A percentile compares a stretch with the other conserved stretches of the same genome.
phyloP scores from a whole-genome alignment of 2,888 invertebrate genomes.

The Pandemis cinnamomeana region DNA sequence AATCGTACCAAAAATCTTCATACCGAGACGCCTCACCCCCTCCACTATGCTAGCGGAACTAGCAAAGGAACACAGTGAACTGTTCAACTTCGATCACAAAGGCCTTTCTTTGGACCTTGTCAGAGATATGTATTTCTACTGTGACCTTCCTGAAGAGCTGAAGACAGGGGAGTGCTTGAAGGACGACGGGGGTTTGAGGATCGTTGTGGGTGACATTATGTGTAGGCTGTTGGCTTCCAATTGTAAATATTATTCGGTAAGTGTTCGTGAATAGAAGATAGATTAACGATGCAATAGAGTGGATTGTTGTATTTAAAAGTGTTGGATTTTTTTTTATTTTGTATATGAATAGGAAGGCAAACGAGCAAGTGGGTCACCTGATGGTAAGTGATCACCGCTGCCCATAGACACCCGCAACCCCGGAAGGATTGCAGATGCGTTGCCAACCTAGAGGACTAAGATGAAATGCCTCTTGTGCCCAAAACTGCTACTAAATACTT shows the following conservation, averaged over 20 bases:
- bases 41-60: constrained; percentile 61
- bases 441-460: no score
- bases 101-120: constrained; percentile 63
- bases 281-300: no score
- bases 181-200: constrained; percentile 52
- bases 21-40: constrained; percentile 59
- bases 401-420: no score
- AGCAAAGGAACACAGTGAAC: constrained; percentile 60
- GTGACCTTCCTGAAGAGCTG: constrained; percentile 68
- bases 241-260: constrained; percentile 88
- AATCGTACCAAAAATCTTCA: constrained; percentile 66
- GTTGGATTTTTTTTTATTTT: no score
- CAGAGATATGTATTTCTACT: constrained; percentile 71
- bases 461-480: no score
- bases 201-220: constrained; percentile 62
- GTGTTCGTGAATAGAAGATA: constrained; percentile 50
- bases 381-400: no score
- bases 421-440: no score
- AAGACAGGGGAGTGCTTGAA: constrained; percentile 49
- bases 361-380: no score
- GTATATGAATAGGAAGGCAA: no score
- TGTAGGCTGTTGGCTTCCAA: constrained; percentile 84
- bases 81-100: constrained; percentile 60
- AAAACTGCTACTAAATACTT: no score
- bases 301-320: no score